Percentiles rank a stretch among this genome's conserved stretches.
phyloP scores from a whole-genome alignment of 2,113 vertebrate genomes.

The Salvator merianae region DNA sequence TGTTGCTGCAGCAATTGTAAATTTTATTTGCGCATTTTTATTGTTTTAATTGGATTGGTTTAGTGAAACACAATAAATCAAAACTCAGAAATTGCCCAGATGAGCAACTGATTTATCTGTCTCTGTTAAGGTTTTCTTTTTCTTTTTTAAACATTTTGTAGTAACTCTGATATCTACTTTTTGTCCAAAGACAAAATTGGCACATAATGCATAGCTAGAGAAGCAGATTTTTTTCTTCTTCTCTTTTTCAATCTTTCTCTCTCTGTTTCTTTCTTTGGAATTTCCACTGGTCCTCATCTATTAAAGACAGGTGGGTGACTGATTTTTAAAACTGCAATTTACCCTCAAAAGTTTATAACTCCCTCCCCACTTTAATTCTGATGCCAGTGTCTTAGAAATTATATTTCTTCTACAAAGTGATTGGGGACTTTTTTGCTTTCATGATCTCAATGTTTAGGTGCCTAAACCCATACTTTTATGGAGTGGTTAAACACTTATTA shows the following conservation, averaged over 20 bases:
- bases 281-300: neutral
- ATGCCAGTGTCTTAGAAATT: slow-evolving; percentile 27
- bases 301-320: neutral
- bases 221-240: slow-evolving; percentile 7
- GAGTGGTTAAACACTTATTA: slow-evolving; percentile 61
- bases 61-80: neutral
- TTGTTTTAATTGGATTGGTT: neutral
- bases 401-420: slow-evolving; percentile 44
- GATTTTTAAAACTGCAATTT: neutral
- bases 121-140: neutral
- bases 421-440: slow-evolving; percentile 42
- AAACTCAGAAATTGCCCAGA: slow-evolving; percentile 26
- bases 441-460: slow-evolving; percentile 40
- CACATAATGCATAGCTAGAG: neutral
- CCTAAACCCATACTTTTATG: slow-evolving; percentile 50
- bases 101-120: slow-evolving; percentile 34
- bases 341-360: slow-evolving; percentile 22
- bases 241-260: neutral
- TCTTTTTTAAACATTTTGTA: neutral
- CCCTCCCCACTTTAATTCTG: slow-evolving; percentile 6
- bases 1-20: neutral
- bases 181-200: neutral
- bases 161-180: neutral
- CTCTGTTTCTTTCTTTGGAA: slow-evolving; percentile 13
- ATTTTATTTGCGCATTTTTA: neutral